A percentile compares a stretch with the other conserved stretches of the same genome.
Conservation (phyloP, 2,888 invertebrate genomes). For the Gari tellinella region DNA sequence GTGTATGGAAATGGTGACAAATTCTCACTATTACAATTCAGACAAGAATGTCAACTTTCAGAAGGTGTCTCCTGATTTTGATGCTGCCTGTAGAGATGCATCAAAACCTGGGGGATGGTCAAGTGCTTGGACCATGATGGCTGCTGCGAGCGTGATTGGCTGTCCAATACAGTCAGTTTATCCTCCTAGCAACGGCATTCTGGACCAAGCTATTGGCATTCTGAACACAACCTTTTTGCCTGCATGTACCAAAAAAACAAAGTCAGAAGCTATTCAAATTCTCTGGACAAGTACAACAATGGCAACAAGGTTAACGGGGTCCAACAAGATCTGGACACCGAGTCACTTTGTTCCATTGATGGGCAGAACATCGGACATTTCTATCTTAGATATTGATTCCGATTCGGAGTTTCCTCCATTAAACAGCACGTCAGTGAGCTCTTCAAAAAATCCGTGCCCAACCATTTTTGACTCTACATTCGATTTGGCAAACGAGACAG, state of each 20-base stretch:
- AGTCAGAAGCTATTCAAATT: not conserved
- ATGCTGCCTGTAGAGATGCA: not conserved
- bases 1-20: too few relatives aligned
- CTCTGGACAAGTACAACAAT: too few relatives aligned
- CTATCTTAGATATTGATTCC: too few relatives aligned
- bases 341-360: conserved; percentile 2
- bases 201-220: conserved; percentile 1
- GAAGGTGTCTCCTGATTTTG: conserved; percentile 5
- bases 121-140: conserved; percentile 1
- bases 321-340: not conserved
- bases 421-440: not conserved
- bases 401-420: too few relatives aligned
- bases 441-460: too few relatives aligned
- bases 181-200: conserved; percentile 9
- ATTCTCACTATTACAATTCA: not conserved
- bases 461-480: too few relatives aligned
- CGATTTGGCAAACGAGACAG: not conserved
- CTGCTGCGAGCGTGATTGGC: conserved; percentile 1
- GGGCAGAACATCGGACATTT: not conserved
- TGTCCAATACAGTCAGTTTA: conserved; percentile 5
- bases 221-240: not conserved
- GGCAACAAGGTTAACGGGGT: too few relatives aligned
- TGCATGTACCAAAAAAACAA: not conserved
- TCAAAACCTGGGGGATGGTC: not conserved
- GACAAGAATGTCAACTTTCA: not conserved